Evolutionary conservation across 1,140 invertebrate species (phyloP), one percentile per base, ranked within the genome.

Genomic region (Grapholita molesta): DNA sequence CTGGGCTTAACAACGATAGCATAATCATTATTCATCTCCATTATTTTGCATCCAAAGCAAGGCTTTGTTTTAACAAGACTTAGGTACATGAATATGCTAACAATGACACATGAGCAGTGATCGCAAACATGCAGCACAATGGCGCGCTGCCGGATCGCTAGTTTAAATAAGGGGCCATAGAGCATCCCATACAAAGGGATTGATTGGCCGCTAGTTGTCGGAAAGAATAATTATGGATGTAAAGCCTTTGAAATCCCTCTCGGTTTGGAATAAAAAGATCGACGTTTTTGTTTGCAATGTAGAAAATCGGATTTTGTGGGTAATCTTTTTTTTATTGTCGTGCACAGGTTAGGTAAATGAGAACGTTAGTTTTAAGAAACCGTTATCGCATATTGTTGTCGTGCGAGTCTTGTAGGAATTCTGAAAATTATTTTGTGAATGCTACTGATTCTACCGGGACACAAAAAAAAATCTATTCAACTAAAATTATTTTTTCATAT

Each of bases 61-160:
- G 25, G 53, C 53, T 61, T 61, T 61, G 55, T 61, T 61, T 61
- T 32, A 61, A 61, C 55, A 32, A 61, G 55, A 30, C 55, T 61
- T 61, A 61, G 28, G 12, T 61, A 61, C 25, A 61, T 61, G 55
- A 61, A 61, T 61, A 61, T 61, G 55, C 28, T 32, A 32, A 61
- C 55, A 61, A 61, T 15, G 55, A 61, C 55, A 61, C 55, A 61
- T 28, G 55, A 61, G 24, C 55, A 61, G 55, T 32, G 55, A 61
- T 61, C 24, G 24, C 55, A 25, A 28, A 61, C 55, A 28, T 28
- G 55, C 55, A 61, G n/a, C 55, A 61, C 55, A 61, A 61, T 61
- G 42, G 28, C 42, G 24, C 23, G n/a, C 35, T 38, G 42, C 24
- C 24, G 55, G 55, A 61, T 61, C 28, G 55, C 55, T 61, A 61